A percentile compares a stretch with the other conserved stretches of the same genome.
phyloP scores from a whole-genome alignment of 1,140 invertebrate species.

The Frieseomelitta varia region DNA sequence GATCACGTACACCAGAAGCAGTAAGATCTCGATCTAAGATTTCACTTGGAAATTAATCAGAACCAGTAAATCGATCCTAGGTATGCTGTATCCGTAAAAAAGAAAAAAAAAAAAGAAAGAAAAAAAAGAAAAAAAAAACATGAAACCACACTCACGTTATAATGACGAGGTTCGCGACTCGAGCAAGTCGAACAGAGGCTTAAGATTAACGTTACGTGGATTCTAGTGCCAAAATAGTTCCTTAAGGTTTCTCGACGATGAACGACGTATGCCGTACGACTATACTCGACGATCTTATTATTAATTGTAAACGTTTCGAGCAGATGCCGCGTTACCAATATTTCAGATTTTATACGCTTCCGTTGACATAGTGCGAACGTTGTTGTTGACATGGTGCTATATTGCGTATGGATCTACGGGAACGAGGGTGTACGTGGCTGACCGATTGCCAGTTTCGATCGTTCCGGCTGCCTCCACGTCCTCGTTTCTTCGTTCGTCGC shows the following conservation, averaged over 20 bases:
- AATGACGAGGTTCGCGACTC: slow-evolving; percentile 23
- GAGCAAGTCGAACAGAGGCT: slow-evolving; percentile 48
- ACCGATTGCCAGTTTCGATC: not conserved
- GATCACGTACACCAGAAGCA: not conserved
- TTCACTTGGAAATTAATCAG: slow-evolving; percentile 29
- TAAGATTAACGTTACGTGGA: slow-evolving; percentile 65
- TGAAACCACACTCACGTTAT: slow-evolving; percentile 2
- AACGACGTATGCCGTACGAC: slow-evolving; percentile 49
- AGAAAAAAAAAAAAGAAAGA: no score
- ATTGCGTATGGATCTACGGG: slow-evolving; percentile 16
- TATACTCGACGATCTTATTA: slow-evolving; percentile 40
- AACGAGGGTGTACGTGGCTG: not conserved
- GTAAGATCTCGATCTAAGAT: slow-evolving; percentile 9
- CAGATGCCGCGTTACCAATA: slow-evolving; percentile 70
- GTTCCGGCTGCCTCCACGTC: not conserved
- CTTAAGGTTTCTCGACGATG: slow-evolving; percentile 65
- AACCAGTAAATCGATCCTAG: slow-evolving; percentile 33
- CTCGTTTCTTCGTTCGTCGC: slow-evolving; percentile 24
- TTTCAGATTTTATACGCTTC: slow-evolving; percentile 78
- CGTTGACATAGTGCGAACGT: slow-evolving; percentile 72
- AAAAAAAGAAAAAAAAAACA: no score
- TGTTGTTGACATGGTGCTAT: slow-evolving; percentile 63
- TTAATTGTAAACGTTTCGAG: slow-evolving; percentile 53
- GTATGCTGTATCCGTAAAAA: slow-evolving; percentile 12
- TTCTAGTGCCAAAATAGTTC: slow-evolving; percentile 77